Conservation (phyloP, 2,797 vertebrate species). For the Eulemur coronatus region DNA sequence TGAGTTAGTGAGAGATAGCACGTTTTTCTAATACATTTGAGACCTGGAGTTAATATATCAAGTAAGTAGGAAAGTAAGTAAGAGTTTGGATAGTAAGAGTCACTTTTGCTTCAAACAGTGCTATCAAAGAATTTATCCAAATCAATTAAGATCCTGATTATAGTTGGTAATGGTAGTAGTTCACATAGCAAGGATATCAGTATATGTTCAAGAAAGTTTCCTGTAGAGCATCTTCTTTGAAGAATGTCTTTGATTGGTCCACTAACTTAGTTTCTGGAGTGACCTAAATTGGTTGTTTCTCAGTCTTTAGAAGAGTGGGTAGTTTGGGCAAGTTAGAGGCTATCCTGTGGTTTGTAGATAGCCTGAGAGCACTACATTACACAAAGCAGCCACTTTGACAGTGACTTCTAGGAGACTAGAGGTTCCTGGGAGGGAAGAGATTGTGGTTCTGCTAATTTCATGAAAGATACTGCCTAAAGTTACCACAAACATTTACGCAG, state of each 20-base stretch:
- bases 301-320: neutral
- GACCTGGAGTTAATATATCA: neutral
- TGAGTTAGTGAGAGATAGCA: neutral
- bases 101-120: neutral
- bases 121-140: neutral
- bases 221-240: neutral
- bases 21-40: neutral
- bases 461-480: neutral
- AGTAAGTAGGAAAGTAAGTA: neutral
- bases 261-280: neutral
- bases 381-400: neutral
- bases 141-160: neutral
- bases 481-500: neutral
- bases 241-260: neutral
- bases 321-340: neutral
- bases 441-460: neutral
- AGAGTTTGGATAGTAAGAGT: neutral
- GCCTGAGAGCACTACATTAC: neutral
- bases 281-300: neutral
- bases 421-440: neutral
- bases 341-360: neutral
- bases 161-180: neutral
- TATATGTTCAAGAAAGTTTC: neutral
- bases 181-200: neutral
- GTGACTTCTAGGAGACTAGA: neutral